Evolutionary conservation across 2,113 vertebrate genomes (phyloP).

Genomic region (Panurus biarmicus): DNA sequence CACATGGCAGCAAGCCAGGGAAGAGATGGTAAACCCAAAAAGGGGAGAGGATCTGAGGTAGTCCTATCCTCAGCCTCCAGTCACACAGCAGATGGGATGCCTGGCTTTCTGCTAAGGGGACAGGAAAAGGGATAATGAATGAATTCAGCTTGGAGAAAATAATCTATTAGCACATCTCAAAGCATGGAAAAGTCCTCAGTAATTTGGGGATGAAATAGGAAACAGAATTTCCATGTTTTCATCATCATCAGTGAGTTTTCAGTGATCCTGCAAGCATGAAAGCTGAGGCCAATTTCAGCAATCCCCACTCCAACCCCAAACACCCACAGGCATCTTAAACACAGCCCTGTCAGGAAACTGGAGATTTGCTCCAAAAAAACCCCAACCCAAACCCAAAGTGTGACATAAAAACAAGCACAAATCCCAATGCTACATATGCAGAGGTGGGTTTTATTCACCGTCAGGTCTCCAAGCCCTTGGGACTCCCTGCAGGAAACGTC

Average conservation of each 20-base stretch:
- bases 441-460: not conserved
- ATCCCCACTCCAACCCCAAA: not conserved
- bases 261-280: not conserved
- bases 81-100: not conserved
- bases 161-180: not conserved
- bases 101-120: not conserved
- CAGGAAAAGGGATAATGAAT: not conserved
- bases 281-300: not conserved
- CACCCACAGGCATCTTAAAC: not conserved
- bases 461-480: not conserved
- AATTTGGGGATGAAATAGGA: not conserved
- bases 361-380: not conserved
- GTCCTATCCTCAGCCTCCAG: not conserved
- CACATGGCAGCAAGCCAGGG: accelerated
- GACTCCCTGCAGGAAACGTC: accelerated
- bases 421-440: not conserved
- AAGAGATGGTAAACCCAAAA: not conserved
- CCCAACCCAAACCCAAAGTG: not conserved
- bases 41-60: accelerated
- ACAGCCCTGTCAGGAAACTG: not conserved
- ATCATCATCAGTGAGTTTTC: not conserved
- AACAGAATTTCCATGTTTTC: not conserved
- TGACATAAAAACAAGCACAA: not conserved
- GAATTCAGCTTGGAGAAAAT: not conserved
- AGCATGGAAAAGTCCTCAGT: not conserved